Evolutionary conservation across 2,113 vertebrate species (phyloP).

Genomic region (Vimba vimba): DNA sequence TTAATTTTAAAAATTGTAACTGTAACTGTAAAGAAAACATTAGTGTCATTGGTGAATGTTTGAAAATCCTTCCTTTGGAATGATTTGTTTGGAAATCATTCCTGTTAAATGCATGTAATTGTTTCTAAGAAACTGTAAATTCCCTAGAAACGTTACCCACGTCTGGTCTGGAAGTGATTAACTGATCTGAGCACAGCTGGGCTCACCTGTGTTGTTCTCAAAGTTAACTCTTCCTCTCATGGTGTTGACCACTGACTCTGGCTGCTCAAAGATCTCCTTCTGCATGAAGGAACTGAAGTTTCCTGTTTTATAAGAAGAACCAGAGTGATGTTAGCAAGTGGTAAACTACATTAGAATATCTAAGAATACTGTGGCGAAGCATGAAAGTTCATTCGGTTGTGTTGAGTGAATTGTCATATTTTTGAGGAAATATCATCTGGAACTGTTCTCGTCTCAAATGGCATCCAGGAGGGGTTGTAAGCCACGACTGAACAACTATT

Average conservation of each 20-base stretch:
- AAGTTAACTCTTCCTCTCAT: constrained; percentile 99
- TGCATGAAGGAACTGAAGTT: constrained; percentile 99
- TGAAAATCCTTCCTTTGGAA: background rate
- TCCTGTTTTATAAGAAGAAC: constrained; percentile 71
- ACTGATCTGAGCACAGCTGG: background rate
- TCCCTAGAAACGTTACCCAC: background rate
- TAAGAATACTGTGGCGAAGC: background rate
- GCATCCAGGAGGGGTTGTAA: background rate
- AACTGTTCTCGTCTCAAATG: background rate
- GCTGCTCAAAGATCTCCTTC: constrained; percentile 99
- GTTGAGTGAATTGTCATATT: background rate
- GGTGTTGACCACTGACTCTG: constrained; percentile 97
- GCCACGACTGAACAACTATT: background rate
- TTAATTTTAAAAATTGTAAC: too few species aligned
- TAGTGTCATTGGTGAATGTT: background rate
- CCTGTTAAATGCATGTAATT: background rate
- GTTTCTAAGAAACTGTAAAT: too few species aligned
- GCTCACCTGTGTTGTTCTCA: constrained; percentile 91
- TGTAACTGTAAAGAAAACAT: too few species aligned
- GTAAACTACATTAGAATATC: background rate
- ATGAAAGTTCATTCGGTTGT: background rate
- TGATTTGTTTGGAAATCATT: background rate
- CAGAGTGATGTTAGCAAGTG: background rate
- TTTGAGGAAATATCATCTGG: background rate
- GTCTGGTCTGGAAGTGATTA: background rate